Evolutionary conservation across 2,888 invertebrate genomes (phyloP), one percentile per base, ranked within the genome.

Genomic region (Drosophila vallismaia): DNA sequence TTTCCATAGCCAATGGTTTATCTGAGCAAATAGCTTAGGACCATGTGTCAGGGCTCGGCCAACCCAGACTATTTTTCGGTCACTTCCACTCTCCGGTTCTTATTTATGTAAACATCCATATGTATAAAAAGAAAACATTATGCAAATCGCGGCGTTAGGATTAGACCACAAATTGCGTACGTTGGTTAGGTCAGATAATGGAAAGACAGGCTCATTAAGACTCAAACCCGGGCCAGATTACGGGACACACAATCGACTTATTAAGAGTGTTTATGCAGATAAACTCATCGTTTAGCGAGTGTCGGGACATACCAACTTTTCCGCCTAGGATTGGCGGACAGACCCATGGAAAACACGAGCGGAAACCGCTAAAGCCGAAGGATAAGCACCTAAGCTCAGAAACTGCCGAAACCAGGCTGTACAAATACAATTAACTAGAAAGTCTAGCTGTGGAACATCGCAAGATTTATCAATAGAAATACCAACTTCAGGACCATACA

Each of bases 211-310:
- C 69, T 87, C 89, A 87, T 87, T 87, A 89, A 83, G 71, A 19
- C 46, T 51, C 55, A 44, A 45, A 42, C 28, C 33, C 50, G 49
- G 42, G 29, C 50, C 45, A 83, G 89, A 89, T 87, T 88, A 88
- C 71, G 62, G n/a, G 48, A 67, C 67, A 77, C 76, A 84, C 80
- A 85, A 89, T 88, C 77, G 77, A 83, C 83, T 90, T 88, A 86
- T 89, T 89, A 86, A 60, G 79, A 82, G 85, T 88, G 79, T 89
- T 89, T 88, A 88, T 74, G 73, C 77, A 89, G 89, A 90, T 90
- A 90, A 90, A 84, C 77, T 67, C 88, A 88, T 86, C 90, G 86
- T 88, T 90, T 90, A 90, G 89, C 85, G 89, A 71, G 83, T 77
- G 77, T 77, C 76, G 85, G 88, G 89, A 88, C 89, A 89, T 90